These are phyloP conservation scores for Nemopilema nomurai DNA, from an alignment of 30 jellyfish, hydroid and myxozoan species.

Conservation along the genomic window DNA sequence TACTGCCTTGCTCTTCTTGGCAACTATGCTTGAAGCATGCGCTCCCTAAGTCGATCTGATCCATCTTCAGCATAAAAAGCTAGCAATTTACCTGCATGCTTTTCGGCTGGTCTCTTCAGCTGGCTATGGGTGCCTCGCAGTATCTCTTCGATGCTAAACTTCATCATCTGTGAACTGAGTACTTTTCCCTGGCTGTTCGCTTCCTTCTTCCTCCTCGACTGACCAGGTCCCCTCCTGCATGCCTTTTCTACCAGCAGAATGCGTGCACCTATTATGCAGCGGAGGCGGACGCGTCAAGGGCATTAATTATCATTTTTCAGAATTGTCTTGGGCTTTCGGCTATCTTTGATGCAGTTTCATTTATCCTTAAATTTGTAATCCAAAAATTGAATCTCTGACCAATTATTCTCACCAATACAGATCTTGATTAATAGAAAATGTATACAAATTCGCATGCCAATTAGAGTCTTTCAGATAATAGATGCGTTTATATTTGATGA, in stretches of 20 bases:
- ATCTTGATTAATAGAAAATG: background rate
- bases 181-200: background rate
- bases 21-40: too few species aligned
- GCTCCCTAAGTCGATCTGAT: too few species aligned
- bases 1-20: too few species aligned
- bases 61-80: background rate
- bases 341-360: background rate
- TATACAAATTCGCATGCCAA: background rate
- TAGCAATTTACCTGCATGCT: background rate
- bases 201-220: background rate
- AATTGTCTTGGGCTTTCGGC: conserved; percentile 36
- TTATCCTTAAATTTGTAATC: background rate
- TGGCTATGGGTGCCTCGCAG: conserved; percentile 27
- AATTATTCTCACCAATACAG: background rate
- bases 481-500: background rate
- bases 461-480: background rate
- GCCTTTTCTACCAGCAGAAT: too few species aligned
- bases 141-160: conserved; percentile 60
- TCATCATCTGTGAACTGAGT: background rate
- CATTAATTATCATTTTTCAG: background rate
- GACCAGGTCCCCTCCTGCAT: background rate
- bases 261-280: background rate
- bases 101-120: background rate
- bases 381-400: background rate
- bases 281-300: conserved; percentile 22